A percentile compares a stretch with the other conserved stretches of the same genome.
Conservation (phyloP, 2,888 invertebrate species). For the Tenthredo notha region DNA sequence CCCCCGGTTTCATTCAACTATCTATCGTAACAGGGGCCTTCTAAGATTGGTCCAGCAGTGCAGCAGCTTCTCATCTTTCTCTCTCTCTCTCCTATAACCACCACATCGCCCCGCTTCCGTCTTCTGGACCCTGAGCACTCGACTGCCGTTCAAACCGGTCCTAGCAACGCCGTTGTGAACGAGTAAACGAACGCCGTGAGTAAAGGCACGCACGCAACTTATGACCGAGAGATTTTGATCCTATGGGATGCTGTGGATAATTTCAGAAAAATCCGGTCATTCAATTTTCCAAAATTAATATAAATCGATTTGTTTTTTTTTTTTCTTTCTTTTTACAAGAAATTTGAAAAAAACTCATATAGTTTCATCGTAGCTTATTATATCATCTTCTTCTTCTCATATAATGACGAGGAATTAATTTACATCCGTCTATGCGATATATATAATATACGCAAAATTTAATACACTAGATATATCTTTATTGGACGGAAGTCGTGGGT, state of each 20-base stretch:
- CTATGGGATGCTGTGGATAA: background rate
- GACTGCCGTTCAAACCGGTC: conserved; percentile 62
- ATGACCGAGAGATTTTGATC: conserved; percentile 36
- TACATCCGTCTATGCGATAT: background rate
- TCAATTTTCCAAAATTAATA: background rate
- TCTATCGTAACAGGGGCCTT: background rate
- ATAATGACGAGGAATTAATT: background rate
- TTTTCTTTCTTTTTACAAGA: no score
- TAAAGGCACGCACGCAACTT: conserved; percentile 46
- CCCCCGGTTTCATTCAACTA: conserved; percentile 16
- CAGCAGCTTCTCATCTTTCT: conserved; percentile 25
- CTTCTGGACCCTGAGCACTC: conserved; percentile 28
- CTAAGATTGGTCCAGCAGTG: background rate
- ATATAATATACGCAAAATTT: background rate
- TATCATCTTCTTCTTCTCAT: background rate
- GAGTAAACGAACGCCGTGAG: conserved; percentile 53
- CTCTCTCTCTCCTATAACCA: background rate
- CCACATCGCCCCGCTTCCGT: conserved; percentile 29
- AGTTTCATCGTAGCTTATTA: no score
- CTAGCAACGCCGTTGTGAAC: conserved; percentile 58
- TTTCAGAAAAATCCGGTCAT: background rate
- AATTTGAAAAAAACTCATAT: background rate
- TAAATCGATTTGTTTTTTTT: background rate
- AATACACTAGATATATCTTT: background rate
- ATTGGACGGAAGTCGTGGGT: conserved; percentile 28